Evolutionary conservation across 2,113 vertebrate species (phyloP), one percentile per base, ranked within the genome.

Genomic region (Melanotaenia duboulayi): DNA sequence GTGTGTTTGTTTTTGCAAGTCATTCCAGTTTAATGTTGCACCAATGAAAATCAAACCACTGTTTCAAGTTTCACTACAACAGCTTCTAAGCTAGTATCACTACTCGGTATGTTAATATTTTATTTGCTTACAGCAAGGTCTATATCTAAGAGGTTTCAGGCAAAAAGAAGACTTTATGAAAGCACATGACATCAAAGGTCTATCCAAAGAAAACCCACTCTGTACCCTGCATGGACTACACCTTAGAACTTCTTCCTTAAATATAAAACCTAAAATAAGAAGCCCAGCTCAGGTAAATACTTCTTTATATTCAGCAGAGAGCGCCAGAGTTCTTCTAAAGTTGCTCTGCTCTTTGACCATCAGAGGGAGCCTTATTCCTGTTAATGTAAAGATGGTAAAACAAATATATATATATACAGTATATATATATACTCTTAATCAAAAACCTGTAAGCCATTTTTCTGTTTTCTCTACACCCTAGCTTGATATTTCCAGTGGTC

Each of bases 311-410:
- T 42, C 74, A 78, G 55, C 76, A 81, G 68, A 73, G 66, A 35
- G 70, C 4, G 50, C 12, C 60, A 84, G 42, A 78, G 60, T 46
- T 23, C 42, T 59, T 71, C 17, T 6, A n/a, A 0, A n/a, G 14
- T 0, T n/a, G 22, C 48, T 72, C 20, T 42, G 7, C 6, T 50
- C 13, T 55, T 32, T 76, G 13, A 72, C 82, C 89, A 76, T 13
- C 8, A 75, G 89, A 88, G 71, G 76, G 76, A 1, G 83, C 76
- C 20, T 7, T 51, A 0, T 54, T 11, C 12, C 61, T 32, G 67
- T 50, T 1, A n/a, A 1, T 23, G 17, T 25, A 9, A 65, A 82
- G 71, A 13, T 48, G n/a, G 1, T 17, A 37, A 24, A 61, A 51
- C 3, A 19, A 28, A 4, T 28, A 28, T 28, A 28, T 28, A 28